Percentiles rank a stretch among this genome's conserved stretches.
These are phyloP conservation scores for Heliconius sara DNA, from an alignment of 2,888 invertebrate genomes.

Conservation along the genomic window DNA sequence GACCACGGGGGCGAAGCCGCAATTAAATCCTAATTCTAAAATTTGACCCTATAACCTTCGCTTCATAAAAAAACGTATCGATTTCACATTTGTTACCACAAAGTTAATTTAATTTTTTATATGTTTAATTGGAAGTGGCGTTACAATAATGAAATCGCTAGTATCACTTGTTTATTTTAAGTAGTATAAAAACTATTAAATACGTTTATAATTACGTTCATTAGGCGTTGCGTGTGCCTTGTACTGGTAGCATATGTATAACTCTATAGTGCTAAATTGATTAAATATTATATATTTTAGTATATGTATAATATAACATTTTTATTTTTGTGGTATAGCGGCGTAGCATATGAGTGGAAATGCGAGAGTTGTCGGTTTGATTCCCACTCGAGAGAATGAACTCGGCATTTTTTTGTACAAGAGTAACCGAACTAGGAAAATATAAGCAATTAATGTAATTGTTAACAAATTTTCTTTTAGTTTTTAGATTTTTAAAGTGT, in stretches of 20 bases:
- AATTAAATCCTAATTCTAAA: neutral
- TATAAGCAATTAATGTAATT: too few species aligned
- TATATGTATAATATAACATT: too few species aligned
- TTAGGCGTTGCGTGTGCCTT: constrained; percentile 64
- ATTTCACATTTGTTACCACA: neutral
- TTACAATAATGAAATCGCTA: constrained; percentile 49
- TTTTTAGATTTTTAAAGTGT: neutral
- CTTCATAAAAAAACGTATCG: neutral
- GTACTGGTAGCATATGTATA: constrained; percentile 58
- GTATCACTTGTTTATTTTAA: constrained; percentile 57
- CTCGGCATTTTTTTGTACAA: too few species aligned
- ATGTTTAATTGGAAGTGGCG: constrained; percentile 31
- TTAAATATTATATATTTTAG: too few species aligned
- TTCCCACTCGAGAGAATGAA: neutral
- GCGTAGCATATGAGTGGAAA: neutral
- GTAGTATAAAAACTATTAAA: constrained; percentile 58
- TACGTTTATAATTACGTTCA: constrained; percentile 65
- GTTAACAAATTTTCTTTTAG: too few species aligned
- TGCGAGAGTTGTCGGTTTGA: neutral
- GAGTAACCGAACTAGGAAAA: too few species aligned
- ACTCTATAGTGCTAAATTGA: neutral
- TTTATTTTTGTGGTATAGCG: too few species aligned
- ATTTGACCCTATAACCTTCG: neutral
- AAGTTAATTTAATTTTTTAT: neutral
- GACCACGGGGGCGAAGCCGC: too few species aligned